These are phyloP conservation scores for Drosophila setifemur DNA, from an alignment of 1,140 invertebrate genomes.

Conservation along the genomic window DNA sequence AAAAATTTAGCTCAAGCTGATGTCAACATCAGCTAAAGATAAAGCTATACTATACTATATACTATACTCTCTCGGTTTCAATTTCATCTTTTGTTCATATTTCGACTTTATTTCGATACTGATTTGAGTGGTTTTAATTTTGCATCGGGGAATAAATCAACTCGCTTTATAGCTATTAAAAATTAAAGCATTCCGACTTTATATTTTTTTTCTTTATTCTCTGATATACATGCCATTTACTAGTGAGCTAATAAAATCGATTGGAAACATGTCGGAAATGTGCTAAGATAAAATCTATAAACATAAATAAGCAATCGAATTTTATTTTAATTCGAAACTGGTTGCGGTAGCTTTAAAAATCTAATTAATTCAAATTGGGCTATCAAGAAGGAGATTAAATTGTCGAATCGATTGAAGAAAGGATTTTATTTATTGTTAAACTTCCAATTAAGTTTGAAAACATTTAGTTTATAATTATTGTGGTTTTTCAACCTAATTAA, in stretches of 20 bases:
- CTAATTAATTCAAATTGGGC: constrained; percentile 5
- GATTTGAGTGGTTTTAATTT: background rate
- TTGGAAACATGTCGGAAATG: constrained; percentile 24
- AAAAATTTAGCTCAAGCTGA: constrained; percentile 28
- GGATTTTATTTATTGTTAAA: too few relatives aligned
- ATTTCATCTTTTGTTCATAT: constrained; percentile 27
- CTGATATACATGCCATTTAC: background rate
- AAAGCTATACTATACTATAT: too few relatives aligned
- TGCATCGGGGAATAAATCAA: background rate
- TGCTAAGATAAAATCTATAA: constrained; percentile 7
- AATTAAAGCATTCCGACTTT: constrained; percentile 2
- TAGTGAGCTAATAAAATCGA: constrained; percentile 24
- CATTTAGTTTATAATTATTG: too few relatives aligned
- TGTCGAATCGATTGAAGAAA: constrained; percentile 1
- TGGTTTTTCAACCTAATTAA: too few relatives aligned
- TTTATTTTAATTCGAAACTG: background rate
- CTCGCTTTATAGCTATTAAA: background rate
- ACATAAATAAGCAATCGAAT: constrained; percentile 18
- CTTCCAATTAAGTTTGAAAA: too few relatives aligned
- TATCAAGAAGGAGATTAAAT: background rate
- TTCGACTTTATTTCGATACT: constrained; percentile 10
- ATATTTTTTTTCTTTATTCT: constrained; percentile 8
- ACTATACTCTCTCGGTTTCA: constrained; percentile 28
- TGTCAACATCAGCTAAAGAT: constrained; percentile 47
- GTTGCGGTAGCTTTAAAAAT: background rate